Evolutionary conservation across 2,888 invertebrate species (phyloP), one percentile per base, ranked within the genome.

Genomic region (Ophonus ardosiacus): DNA sequence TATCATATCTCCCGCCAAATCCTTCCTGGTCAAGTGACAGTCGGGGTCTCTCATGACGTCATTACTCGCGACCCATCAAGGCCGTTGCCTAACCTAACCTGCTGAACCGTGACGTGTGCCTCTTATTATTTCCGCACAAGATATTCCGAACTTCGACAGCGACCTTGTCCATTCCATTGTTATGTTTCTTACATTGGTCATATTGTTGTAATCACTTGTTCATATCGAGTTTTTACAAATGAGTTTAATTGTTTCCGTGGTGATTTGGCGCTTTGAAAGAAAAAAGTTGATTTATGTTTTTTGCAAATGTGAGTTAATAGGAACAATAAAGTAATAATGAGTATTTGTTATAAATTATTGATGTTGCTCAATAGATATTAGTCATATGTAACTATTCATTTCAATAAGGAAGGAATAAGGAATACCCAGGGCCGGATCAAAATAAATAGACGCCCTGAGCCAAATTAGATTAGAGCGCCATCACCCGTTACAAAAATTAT

Each of bases 61-160:
- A 63, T 17, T 17, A 59, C 31, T 5, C 61, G 21, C 61, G 61
- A 63, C 10, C 24, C 63, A 21, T 63, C 63, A 63, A 63, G 63
- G 63, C 18, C 63, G 6, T 6, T 31, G 18, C 63, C 63, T 63
- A 24, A 63, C 63, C 21, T 59, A 59, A 59, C 59, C 59, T 13
- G 63, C 6, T 63, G 63, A 63, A 63, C 63, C 24, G 21, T 63
- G 63, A 63, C 63, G 63, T 63, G 24, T 63, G 63, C 24, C 63
- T 5, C 7, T 18, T 24, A 63, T 63, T 63, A 13, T 63, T 63
- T 63, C 63, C 63, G 63, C 63, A 63, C 63, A 59, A 59, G 59
- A 17, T 17, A 59, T 6, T 2, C 57, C 2, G n/a, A 57, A 51
- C n/a, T 59, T 5, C 17, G 6, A 59, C 59, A 0, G 31, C 13